phyloP scores from a whole-genome alignment of 1,140 invertebrate genomes.

The Cydia splendana region DNA sequence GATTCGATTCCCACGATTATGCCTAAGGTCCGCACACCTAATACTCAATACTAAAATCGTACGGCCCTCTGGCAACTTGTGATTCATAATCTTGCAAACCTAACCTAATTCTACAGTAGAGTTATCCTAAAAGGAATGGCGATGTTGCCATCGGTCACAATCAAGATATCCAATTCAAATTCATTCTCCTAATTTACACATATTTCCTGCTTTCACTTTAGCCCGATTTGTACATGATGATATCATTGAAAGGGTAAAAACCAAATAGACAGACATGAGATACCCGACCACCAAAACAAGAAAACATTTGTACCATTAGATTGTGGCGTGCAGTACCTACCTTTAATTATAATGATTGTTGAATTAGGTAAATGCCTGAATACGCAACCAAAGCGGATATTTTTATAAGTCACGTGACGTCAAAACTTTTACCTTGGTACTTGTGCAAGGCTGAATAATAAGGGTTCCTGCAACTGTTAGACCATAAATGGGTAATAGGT shows the following conservation, averaged over 20 bases:
- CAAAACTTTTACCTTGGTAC: not conserved
- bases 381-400: not conserved
- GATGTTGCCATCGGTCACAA: conserved; percentile 10
- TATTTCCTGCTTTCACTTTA: conserved; percentile 21
- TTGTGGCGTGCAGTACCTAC: not conserved
- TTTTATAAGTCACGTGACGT: not conserved
- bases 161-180: not conserved
- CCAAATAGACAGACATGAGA: not conserved
- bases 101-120: conserved; percentile 8
- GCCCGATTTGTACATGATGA: not conserved
- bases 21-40: not conserved
- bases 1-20: conserved; percentile 25
- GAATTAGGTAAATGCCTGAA: not conserved
- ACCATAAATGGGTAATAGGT: not conserved
- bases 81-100: conserved; percentile 21
- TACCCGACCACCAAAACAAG: not conserved
- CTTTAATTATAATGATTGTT: not conserved
- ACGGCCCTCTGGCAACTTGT: not conserved
- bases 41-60: not conserved
- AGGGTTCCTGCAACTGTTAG: not conserved
- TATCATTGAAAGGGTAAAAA: not conserved
- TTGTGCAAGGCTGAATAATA: not conserved
- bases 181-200: not conserved
- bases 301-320: not conserved
- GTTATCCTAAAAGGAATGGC: not conserved